These are phyloP conservation scores for Bubo scandiacus DNA, from an alignment of 2,113 vertebrate species.

Conservation along the genomic window DNA sequence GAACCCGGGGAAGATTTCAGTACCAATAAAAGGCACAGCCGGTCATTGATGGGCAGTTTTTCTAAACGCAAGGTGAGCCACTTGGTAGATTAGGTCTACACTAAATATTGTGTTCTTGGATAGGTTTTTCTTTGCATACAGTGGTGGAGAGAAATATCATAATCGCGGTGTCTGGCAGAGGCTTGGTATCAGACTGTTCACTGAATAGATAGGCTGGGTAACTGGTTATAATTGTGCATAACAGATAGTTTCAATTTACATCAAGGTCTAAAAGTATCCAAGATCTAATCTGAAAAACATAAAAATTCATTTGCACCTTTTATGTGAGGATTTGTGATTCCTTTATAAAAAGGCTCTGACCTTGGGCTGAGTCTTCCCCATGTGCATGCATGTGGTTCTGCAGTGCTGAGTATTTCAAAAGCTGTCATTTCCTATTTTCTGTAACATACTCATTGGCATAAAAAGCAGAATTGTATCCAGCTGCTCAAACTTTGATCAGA, in stretches of 20 bases:
- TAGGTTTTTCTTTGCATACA: neutral
- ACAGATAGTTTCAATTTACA: neutral
- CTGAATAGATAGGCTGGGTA: neutral
- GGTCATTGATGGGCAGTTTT: constrained; percentile 85
- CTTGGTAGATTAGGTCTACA: neutral
- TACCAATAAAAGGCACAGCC: constrained; percentile 74
- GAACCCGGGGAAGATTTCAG: constrained; percentile 81
- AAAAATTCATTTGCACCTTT: neutral
- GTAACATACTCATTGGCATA: neutral
- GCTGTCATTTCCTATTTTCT: neutral
- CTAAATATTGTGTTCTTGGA: neutral
- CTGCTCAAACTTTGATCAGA: neutral
- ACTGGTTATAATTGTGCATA: neutral
- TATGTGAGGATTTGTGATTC: neutral
- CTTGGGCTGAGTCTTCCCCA: neutral
- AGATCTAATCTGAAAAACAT: neutral
- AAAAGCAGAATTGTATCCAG: neutral
- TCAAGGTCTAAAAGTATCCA: neutral
- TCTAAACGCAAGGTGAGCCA: constrained; percentile 88
- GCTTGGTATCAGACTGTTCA: neutral
- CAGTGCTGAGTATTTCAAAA: neutral
- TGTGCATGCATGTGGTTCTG: neutral
- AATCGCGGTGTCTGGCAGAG: neutral
- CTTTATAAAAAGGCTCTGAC: neutral
- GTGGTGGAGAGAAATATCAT: neutral